These are phyloP conservation scores for Rhagoletis pomonella DNA, from an alignment of 1,140 invertebrate genomes.

Conservation along the genomic window DNA sequence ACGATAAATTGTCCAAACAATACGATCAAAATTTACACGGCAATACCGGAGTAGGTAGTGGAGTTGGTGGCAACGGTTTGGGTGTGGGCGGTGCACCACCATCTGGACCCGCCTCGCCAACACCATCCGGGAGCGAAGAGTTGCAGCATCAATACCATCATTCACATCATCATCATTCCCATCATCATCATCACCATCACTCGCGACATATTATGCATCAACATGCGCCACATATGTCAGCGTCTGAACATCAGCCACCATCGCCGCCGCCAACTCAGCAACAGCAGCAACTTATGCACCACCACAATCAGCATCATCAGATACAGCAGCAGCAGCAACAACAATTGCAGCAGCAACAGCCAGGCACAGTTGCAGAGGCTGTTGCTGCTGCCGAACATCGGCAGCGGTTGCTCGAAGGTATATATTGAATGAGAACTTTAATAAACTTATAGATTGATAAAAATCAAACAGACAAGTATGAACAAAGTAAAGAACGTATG, in stretches of 20 bases:
- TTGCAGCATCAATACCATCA: conserved; percentile 51
- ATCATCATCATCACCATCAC: conserved; percentile 62
- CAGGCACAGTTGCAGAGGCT: conserved; percentile 65
- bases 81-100: conserved; percentile 57
- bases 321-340: conserved; percentile 62
- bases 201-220: conserved; percentile 61
- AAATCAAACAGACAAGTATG: conserved; percentile 49
- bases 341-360: conserved; percentile 58
- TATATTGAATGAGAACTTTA: conserved; percentile 57
- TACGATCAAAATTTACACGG: conserved; percentile 70
- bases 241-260: conserved; percentile 62
- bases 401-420: conserved; percentile 72
- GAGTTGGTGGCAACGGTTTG: conserved; percentile 57
- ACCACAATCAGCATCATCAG: conserved; percentile 61
- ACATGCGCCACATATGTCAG: conserved; percentile 56
- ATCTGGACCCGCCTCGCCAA: conserved; percentile 70
- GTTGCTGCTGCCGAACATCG: conserved; percentile 71
- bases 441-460: conserved; percentile 52
- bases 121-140: conserved; percentile 68
- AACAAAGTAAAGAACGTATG: conserved; percentile 10
- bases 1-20: conserved; percentile 72
- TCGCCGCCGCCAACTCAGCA: conserved; percentile 59
- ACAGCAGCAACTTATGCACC: conserved; percentile 64
- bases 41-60: conserved; percentile 52
- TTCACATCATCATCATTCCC: conserved; percentile 59